phyloP scores from a whole-genome alignment of 2,113 vertebrate genomes.

The Columba livia region DNA sequence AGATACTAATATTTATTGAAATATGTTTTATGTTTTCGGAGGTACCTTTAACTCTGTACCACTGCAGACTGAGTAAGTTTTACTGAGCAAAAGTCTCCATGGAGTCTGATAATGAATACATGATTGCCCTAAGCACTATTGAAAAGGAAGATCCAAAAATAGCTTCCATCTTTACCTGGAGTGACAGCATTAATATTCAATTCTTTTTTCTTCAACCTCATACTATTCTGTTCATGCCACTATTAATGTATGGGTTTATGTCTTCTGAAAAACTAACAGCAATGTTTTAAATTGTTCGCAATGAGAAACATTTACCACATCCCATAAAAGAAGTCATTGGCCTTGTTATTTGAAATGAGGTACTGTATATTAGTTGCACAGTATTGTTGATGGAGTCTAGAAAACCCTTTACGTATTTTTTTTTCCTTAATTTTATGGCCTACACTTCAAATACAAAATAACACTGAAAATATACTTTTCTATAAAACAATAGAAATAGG shows the following conservation, averaged over 20 bases:
- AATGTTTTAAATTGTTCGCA: conserved; percentile 42
- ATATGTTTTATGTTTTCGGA: conserved; percentile 50
- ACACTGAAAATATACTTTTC: conserved; percentile 29
- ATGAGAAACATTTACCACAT: conserved; percentile 1
- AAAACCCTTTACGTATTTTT: conserved; percentile 41
- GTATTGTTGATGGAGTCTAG: background rate
- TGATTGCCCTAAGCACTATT: conserved; percentile 51
- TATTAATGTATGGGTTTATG: background rate
- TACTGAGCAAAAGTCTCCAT: conserved; percentile 9
- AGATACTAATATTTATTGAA: conserved; percentile 67
- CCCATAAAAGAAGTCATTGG: background rate
- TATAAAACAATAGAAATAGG: conserved; percentile 30
- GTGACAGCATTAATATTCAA: conserved; percentile 55
- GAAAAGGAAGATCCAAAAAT: conserved; percentile 58
- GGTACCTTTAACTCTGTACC: conserved; percentile 25
- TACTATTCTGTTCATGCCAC: conserved; percentile 6
- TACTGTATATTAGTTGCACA: conserved; percentile 10
- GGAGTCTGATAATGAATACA: conserved; percentile 54
- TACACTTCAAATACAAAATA: conserved; percentile 25
- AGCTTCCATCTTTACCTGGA: conserved; percentile 46
- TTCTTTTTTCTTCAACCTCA: conserved; percentile 14
- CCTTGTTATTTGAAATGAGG: conserved; percentile 49
- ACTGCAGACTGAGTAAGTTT: conserved; percentile 41
- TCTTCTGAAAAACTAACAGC: conserved; percentile 15
- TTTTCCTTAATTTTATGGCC: conserved; percentile 46